These are phyloP conservation scores for Drosophila baimaii DNA, from an alignment of 1,140 invertebrate genomes.

Conservation along the genomic window DNA sequence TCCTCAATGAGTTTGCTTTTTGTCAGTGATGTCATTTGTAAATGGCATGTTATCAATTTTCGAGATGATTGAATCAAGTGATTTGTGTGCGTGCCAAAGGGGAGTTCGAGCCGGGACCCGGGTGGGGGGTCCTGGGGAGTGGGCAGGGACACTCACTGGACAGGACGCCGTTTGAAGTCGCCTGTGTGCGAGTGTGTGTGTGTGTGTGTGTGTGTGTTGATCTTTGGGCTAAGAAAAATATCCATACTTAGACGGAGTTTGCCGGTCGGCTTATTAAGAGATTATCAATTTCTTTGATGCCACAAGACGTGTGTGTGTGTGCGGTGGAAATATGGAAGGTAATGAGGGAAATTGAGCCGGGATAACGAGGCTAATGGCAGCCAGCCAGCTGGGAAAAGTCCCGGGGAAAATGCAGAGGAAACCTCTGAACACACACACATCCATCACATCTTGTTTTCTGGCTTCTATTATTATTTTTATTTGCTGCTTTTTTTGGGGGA, in stretches of 20 bases:
- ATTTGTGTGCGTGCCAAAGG: slow-evolving; percentile 79
- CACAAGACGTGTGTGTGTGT: slow-evolving; percentile 33
- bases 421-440: slow-evolving; percentile 12
- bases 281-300: slow-evolving; percentile 81
- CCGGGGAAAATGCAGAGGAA: not conserved
- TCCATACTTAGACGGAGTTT: slow-evolving; percentile 49
- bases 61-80: slow-evolving; percentile 84
- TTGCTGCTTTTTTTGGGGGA: slow-evolving; percentile 11
- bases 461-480: not conserved
- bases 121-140: not conserved
- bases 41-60: slow-evolving; percentile 84
- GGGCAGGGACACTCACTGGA: not conserved
- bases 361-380: slow-evolving; percentile 46
- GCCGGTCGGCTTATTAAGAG: slow-evolving; percentile 71
- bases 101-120: slow-evolving; percentile 11
- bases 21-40: slow-evolving; percentile 81
- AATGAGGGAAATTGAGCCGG: slow-evolving; percentile 50
- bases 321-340: slow-evolving; percentile 12
- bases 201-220: too few species aligned
- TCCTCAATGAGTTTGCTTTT: slow-evolving; percentile 70
- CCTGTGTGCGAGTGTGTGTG: too few species aligned
- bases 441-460: slow-evolving; percentile 9
- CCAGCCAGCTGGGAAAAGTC: not conserved
- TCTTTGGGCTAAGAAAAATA: slow-evolving; percentile 58
- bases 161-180: slow-evolving; percentile 56